These are phyloP conservation scores for Neotoma lepida DNA, from an alignment of 2,113 vertebrate genomes.

Conservation along the genomic window DNA sequence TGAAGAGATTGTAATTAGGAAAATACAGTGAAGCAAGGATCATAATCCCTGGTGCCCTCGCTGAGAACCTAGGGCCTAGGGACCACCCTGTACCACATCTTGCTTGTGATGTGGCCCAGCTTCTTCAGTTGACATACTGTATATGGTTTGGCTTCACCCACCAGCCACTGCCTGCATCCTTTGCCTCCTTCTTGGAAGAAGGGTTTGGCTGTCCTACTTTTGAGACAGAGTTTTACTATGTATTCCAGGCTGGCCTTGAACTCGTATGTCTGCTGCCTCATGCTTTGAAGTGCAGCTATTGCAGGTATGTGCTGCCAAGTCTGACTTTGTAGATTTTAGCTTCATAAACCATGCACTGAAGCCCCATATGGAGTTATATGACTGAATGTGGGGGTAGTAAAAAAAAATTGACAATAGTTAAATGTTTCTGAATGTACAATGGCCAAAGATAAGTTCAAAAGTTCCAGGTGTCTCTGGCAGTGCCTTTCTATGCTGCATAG, in stretches of 20 bases:
- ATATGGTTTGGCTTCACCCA: not conserved
- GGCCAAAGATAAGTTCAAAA: not conserved
- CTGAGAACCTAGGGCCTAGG: accelerated
- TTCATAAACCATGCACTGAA: not conserved
- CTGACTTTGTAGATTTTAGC: not conserved
- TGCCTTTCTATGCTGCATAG: not conserved
- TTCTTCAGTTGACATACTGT: not conserved
- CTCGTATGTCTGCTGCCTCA: not conserved
- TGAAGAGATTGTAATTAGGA: not conserved
- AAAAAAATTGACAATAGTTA: not conserved
- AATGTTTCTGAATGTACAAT: not conserved
- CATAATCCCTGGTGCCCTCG: not conserved
- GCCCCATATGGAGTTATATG: not conserved
- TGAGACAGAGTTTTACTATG: not conserved
- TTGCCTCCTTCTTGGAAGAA: not conserved
- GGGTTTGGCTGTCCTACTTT: not conserved
- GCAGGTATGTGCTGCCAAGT: not conserved
- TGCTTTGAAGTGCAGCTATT: not conserved
- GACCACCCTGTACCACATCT: no score
- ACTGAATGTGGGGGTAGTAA: not conserved
- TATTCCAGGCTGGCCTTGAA: not conserved
- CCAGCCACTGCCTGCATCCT: not conserved
- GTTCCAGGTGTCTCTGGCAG: not conserved
- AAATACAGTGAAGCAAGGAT: not conserved
- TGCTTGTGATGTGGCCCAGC: no score